Evolutionary conservation across 2,888 invertebrate species (phyloP).

Genomic region (Nephrotoma guestfalica): DNA sequence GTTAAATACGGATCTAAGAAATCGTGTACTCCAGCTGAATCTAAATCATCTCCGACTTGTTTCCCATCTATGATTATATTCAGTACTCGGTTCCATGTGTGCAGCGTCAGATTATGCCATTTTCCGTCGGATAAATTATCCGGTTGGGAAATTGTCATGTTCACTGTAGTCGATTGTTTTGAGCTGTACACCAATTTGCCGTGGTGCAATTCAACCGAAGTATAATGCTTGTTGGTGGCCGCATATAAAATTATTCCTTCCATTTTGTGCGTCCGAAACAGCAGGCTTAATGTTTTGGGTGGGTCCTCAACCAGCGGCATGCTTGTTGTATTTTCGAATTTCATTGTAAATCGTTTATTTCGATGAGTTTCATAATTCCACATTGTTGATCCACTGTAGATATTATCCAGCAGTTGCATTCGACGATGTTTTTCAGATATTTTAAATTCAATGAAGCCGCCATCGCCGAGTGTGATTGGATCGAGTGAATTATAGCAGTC

Average conservation of each 20-base stretch:
- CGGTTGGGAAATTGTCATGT: constrained; percentile 59
- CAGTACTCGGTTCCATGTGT: constrained; percentile 53
- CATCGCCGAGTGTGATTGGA: constrained; percentile 63
- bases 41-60: constrained; percentile 69
- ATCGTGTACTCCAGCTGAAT: constrained; percentile 75
- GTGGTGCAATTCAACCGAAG: constrained; percentile 59
- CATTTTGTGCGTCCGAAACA: constrained; percentile 63
- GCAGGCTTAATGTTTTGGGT: constrained; percentile 59
- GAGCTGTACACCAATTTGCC: constrained; percentile 71
- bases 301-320: constrained; percentile 33
- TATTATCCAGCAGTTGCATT: constrained; percentile 68
- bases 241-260: constrained; percentile 76
- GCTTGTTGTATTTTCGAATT: constrained; percentile 24
- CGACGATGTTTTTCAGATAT: constrained; percentile 73
- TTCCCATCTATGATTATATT: constrained; percentile 54
- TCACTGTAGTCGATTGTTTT: constrained; percentile 59
- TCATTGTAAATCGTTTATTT: constrained; percentile 27
- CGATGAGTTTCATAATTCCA: constrained; percentile 38
- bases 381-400: constrained; percentile 57
- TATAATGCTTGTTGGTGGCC: constrained; percentile 75
- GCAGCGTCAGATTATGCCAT: constrained; percentile 79
- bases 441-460: constrained; percentile 61
- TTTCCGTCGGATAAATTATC: constrained; percentile 58
- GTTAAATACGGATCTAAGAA: constrained; percentile 84
- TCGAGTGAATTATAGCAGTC: constrained; percentile 67